Percentiles rank a stretch among this genome's conserved stretches.
Evolutionary conservation across 1,140 invertebrate species (phyloP).

Genomic region (Acromyrmex charruanus): DNA sequence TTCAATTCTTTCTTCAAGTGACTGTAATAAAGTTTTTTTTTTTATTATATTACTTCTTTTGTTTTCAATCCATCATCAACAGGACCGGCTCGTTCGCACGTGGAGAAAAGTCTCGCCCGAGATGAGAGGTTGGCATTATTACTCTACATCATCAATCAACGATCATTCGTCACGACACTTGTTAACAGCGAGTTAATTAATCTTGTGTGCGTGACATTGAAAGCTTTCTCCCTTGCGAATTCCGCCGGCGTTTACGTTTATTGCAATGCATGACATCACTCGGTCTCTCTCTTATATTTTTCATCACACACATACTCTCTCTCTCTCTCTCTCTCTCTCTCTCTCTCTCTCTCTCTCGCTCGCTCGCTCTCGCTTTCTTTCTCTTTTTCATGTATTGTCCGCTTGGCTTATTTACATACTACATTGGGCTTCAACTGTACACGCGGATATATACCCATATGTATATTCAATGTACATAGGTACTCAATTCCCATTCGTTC

Average conservation of each 20-base stretch:
- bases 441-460: slow-evolving; percentile 37
- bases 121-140: slow-evolving; percentile 19
- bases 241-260: background rate
- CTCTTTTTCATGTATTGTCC: slow-evolving; percentile 40
- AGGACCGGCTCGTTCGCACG: slow-evolving; percentile 15
- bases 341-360: no score
- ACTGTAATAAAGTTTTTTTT: slow-evolving; percentile 27
- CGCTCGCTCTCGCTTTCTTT: background rate
- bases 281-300: background rate
- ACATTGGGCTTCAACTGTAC: slow-evolving; percentile 47
- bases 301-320: background rate
- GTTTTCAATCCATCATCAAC: slow-evolving; percentile 22
- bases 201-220: slow-evolving; percentile 18
- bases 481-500: slow-evolving; percentile 31
- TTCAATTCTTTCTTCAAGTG: background rate
- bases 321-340: no score
- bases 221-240: slow-evolving; percentile 36
- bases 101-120: slow-evolving; percentile 15
- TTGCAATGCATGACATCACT: slow-evolving; percentile 22
- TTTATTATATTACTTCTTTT: background rate
- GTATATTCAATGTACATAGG: slow-evolving; percentile 46
- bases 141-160: slow-evolving; percentile 14
- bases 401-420: slow-evolving; percentile 48
- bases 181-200: slow-evolving; percentile 31
- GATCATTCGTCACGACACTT: slow-evolving; percentile 11